Conservation (phyloP, 2,888 invertebrate species). For the Synanthedon formicaeformis region DNA sequence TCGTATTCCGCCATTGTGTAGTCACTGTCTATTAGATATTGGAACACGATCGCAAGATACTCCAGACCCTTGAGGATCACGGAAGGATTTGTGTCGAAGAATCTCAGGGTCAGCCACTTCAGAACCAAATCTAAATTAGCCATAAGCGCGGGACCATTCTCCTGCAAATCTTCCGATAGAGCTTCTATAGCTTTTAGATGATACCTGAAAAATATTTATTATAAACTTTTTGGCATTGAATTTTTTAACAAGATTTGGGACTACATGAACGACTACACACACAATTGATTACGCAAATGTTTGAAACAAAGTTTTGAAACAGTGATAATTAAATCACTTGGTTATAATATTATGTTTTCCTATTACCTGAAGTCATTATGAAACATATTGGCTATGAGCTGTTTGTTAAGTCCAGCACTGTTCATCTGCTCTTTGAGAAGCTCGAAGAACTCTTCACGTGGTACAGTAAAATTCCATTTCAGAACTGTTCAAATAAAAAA, state of each 20-base stretch:
- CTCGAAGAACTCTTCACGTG: constrained; percentile 94
- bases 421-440: constrained; percentile 92
- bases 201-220: constrained; percentile 70
- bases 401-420: constrained; percentile 87
- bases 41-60: constrained; percentile 87
- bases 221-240: too few relatives aligned
- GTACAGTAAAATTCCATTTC: constrained; percentile 96
- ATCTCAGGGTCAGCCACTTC: constrained; percentile 95
- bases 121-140: constrained; percentile 94
- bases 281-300: too few relatives aligned
- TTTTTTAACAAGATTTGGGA: constrained; percentile 12
- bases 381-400: constrained; percentile 91
- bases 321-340: background rate
- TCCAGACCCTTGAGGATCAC: constrained; percentile 96
- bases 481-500: constrained; percentile 62
- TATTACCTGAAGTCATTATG: constrained; percentile 87
- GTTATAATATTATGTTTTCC: background rate
- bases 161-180: constrained; percentile 84
- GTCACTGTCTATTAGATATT: constrained; percentile 80
- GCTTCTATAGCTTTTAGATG: constrained; percentile 96
- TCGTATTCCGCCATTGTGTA: constrained; percentile 92
- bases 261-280: too few relatives aligned
- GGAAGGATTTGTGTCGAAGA: constrained; percentile 99
- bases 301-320: background rate
- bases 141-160: constrained; percentile 83